Evolutionary conservation across 2,888 invertebrate species (phyloP).

Genomic region (Ceriagrion tenellum): DNA sequence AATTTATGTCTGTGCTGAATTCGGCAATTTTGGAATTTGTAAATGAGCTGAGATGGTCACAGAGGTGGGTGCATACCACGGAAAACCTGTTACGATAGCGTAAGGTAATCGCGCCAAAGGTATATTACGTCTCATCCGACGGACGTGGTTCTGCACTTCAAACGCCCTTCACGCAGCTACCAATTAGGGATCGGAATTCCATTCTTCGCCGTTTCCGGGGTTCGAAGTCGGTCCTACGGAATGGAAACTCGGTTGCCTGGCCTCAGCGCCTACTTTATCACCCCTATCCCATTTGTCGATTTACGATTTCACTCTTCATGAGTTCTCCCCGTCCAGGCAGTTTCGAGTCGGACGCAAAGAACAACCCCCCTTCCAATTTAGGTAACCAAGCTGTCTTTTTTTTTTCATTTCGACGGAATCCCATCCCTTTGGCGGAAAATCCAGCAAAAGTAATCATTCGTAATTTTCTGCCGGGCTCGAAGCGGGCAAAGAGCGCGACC

Average conservation of each 20-base stretch:
- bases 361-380: neutral
- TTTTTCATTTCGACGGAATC: neutral
- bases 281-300: neutral
- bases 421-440: neutral
- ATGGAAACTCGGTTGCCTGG: neutral
- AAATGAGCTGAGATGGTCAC: no score
- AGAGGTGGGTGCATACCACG: no score
- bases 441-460: constrained; percentile 13
- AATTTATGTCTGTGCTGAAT: no score
- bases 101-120: no score
- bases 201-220: neutral
- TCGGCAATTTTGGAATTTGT: no score
- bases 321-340: neutral
- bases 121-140: no score
- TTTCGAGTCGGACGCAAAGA: neutral
- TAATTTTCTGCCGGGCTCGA: neutral
- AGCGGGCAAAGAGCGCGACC: neutral
- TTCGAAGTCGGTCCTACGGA: no score
- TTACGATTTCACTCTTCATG: neutral
- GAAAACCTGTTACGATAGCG: no score
- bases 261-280: neutral
- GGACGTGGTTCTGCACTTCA: no score
- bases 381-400: neutral
- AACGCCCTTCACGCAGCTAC: no score
- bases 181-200: no score